These are phyloP conservation scores for Astyanax mexicanus DNA, from an alignment of 2,797 vertebrate species.

Conservation along the genomic window DNA sequence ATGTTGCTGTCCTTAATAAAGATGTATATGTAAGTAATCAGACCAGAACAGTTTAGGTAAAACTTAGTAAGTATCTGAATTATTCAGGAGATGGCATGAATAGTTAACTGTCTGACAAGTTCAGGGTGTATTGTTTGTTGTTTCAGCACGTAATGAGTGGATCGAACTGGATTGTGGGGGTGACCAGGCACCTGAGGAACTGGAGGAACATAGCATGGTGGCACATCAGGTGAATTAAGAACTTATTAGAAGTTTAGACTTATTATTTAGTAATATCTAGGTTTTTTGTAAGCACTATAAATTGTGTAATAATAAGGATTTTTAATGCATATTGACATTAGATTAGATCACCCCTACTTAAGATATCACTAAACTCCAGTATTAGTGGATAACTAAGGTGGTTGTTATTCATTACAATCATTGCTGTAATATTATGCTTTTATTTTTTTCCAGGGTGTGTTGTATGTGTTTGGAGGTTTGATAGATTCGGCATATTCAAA, in stretches of 20 bases:
- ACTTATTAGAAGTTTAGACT: background rate
- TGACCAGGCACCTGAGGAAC: constrained; percentile 81
- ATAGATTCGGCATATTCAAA: constrained; percentile 82
- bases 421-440: background rate
- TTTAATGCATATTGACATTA: too few species aligned
- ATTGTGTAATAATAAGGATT: background rate
- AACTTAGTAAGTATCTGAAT: too few species aligned
- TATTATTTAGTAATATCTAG: background rate
- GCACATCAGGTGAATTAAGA: constrained; percentile 77
- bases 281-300: background rate
- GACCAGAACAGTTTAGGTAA: too few species aligned
- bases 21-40: too few species aligned
- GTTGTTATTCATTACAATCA: background rate
- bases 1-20: too few species aligned
- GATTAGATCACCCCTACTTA: too few species aligned
- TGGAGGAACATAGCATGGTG: constrained; percentile 89
- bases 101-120: too few species aligned
- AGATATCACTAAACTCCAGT: too few species aligned
- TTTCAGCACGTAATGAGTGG: constrained; percentile 82
- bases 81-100: too few species aligned
- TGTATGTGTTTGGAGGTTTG: constrained; percentile 87
- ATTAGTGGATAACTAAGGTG: background rate
- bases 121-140: too few species aligned
- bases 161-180: constrained; percentile 74
- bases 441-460: constrained; percentile 72